phyloP scores from a whole-genome alignment of 2,888 invertebrate species.

The Phengaris alcon region DNA sequence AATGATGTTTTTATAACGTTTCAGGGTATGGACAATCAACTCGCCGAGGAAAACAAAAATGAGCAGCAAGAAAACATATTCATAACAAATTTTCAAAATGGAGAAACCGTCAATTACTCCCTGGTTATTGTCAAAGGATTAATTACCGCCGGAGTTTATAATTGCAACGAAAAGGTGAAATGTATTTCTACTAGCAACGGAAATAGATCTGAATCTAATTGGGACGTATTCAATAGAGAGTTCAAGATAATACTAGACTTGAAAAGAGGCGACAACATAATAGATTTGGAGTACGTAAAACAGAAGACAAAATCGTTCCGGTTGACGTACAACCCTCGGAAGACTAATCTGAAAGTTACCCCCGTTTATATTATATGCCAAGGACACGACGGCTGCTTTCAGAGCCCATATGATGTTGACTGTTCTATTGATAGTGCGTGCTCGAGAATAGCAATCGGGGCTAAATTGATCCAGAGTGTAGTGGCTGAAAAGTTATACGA shows the following conservation, averaged over 20 bases:
- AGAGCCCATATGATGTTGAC: slow-evolving; percentile 81
- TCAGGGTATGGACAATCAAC: slow-evolving; percentile 76
- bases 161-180: slow-evolving; percentile 62
- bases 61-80: slow-evolving; percentile 69
- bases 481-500: slow-evolving; percentile 93
- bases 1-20: slow-evolving; percentile 31
- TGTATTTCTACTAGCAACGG: slow-evolving; percentile 66
- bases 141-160: slow-evolving; percentile 69
- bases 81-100: slow-evolving; percentile 81
- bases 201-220: slow-evolving; percentile 67
- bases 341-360: slow-evolving; percentile 82
- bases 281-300: slow-evolving; percentile 79
- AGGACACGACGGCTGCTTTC: slow-evolving; percentile 88
- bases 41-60: slow-evolving; percentile 64
- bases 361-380: slow-evolving; percentile 91
- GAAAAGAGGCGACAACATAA: slow-evolving; percentile 80
- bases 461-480: slow-evolving; percentile 90
- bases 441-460: slow-evolving; percentile 85
- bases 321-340: slow-evolving; percentile 79
- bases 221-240: slow-evolving; percentile 82
- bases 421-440: slow-evolving; percentile 86
- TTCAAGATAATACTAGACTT: slow-evolving; percentile 85
- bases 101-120: slow-evolving; percentile 80
- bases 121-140: slow-evolving; percentile 81
- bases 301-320: slow-evolving; percentile 65